Base-by-base conservation (phyloP, 1,140 invertebrate genomes). In the Drosophila varians region DNA sequence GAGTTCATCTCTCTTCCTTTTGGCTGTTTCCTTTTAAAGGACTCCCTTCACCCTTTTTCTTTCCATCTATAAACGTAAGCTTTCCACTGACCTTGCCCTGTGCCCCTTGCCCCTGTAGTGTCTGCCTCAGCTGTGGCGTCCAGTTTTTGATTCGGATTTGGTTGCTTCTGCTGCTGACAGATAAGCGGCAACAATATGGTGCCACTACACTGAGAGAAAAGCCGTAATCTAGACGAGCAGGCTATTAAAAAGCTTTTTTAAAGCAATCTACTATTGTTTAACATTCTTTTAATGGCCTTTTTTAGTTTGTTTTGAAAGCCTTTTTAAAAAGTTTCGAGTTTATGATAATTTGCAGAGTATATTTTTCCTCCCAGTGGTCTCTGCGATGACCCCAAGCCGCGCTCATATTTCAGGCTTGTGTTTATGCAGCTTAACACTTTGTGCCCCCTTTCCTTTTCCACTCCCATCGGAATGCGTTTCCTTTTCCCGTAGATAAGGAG, bases 341-440 rank as follows among this genome's bases (percentile, higher is more conserved):
- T 26, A 26, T 26, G 5, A 26, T 26, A 7, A 7, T 26, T 26
- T n/a, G n/a, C n/a, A n/a, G 5, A 7, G 5, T 26, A 5, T 21
- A 5, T 26, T 26, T 26, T 23, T 45, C 18, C 19, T 31, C 6
- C 7, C 64, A 56, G 46, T 69, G 64, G 64, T 1, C 18, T 5
- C 28, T 23, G n/a, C 14, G 12, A 6, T 43, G 58, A 68, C 26
- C 43, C 49, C 51, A 21, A 26, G 6, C 31, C 9, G 7, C 48
- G 46, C 25, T 78, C 80, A 82, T 68, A 69, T 77, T 82, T 69
- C 76, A 62, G 79, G 68, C 55, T 79, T 51, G 65, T 84, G 80
- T 80, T 84, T 86, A 76, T 84, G 66, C 80, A 86, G 82, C 82
- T 80, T 77, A 86, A 86, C 80, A 87, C 80, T 80, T 80, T 62